Evolutionary conservation across 2,888 invertebrate genomes (phyloP).

Genomic region (Bellardia bayeri): DNA sequence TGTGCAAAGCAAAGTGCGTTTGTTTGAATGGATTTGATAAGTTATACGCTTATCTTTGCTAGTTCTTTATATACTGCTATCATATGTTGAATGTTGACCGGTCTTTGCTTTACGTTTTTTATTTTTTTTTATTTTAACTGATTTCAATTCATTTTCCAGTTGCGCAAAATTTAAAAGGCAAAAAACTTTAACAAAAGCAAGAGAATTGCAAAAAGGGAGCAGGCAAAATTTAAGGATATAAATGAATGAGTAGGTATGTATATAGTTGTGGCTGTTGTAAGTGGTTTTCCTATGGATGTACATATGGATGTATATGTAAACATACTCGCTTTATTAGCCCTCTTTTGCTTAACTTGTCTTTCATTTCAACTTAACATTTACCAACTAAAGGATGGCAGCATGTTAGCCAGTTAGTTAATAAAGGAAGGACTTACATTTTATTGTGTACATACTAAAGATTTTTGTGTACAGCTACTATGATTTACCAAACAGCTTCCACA

Average conservation of each 20-base stretch:
- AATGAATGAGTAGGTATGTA: slow-evolving; percentile 13
- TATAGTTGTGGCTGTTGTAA: background rate
- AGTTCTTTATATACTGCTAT: slow-evolving; percentile 23
- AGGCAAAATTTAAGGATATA: slow-evolving; percentile 25
- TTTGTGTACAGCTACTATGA: background rate
- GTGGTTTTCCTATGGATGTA: slow-evolving; percentile 6
- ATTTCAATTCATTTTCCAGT: slow-evolving; percentile 16
- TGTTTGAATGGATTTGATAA: slow-evolving; percentile 28
- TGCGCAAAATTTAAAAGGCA: background rate
- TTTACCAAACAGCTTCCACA: background rate
- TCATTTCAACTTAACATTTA: background rate
- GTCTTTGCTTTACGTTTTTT: background rate
- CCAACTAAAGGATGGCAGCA: background rate
- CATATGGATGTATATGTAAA: background rate
- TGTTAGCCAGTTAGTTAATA: background rate
- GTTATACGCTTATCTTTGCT: slow-evolving; percentile 44
- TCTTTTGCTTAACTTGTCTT: slow-evolving; percentile 40
- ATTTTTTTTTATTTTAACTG: background rate
- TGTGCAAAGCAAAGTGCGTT: background rate
- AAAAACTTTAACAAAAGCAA: background rate
- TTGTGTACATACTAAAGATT: background rate
- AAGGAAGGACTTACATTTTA: slow-evolving; percentile 11
- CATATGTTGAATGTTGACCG: background rate
- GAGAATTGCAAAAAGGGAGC: slow-evolving; percentile 1
- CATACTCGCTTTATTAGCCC: slow-evolving; percentile 40